A percentile compares a stretch with the other conserved stretches of the same genome.
Conservation (phyloP, 2,113 vertebrate genomes). For the Hemiscyllium ocellatum region DNA sequence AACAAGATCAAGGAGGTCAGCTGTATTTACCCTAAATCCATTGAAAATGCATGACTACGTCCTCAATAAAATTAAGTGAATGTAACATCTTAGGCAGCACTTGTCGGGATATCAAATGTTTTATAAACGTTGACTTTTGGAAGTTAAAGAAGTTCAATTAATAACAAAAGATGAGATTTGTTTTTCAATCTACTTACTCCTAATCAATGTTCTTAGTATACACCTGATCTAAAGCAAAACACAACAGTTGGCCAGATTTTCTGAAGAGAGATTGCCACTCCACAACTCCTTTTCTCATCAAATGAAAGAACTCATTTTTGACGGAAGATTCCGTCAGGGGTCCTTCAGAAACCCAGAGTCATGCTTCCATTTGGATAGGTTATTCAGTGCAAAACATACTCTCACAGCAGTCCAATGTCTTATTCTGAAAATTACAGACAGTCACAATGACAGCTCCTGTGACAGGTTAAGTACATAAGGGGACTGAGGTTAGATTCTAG, state of each 20-base stretch:
- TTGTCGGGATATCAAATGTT: neutral
- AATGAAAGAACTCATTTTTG: too few relatives aligned
- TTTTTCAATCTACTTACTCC: neutral
- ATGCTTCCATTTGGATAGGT: too few relatives aligned
- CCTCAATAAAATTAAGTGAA: neutral
- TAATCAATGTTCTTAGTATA: neutral
- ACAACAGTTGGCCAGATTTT: neutral
- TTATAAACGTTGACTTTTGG: neutral
- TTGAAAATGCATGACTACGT: neutral
- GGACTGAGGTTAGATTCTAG: too few relatives aligned
- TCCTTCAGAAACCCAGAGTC: too few relatives aligned
- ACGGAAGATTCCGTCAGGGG: too few relatives aligned
- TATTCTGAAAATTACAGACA: too few relatives aligned
- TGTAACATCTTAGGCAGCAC: neutral
- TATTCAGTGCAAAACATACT: too few relatives aligned
- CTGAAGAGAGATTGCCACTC: too few relatives aligned
- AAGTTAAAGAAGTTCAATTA: neutral
- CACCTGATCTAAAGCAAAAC: neutral
- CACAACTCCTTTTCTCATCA: too few relatives aligned
- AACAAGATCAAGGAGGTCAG: neutral
- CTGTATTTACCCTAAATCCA: neutral
- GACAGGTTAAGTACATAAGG: too few relatives aligned
- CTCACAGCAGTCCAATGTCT: too few relatives aligned
- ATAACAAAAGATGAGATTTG: neutral
- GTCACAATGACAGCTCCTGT: too few relatives aligned